These are phyloP conservation scores for Mechanitis messenoides DNA, from an alignment of 2,888 invertebrate genomes.

Conservation along the genomic window DNA sequence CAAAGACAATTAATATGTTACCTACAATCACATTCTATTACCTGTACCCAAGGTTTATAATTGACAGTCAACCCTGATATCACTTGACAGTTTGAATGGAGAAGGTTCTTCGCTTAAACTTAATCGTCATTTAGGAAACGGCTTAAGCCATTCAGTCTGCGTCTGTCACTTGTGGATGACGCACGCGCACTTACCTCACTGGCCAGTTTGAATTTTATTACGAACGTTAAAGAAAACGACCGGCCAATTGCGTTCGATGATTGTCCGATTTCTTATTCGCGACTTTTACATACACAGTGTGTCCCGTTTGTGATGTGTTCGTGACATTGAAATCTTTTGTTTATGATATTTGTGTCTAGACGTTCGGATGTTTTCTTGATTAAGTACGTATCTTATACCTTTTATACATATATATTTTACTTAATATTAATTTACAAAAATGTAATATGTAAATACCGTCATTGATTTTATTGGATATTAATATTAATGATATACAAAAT, in stretches of 20 bases:
- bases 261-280: conserved; percentile 61
- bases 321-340: conserved; percentile 34
- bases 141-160: conserved; percentile 53
- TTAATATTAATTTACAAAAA: no score
- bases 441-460: conserved; percentile 9
- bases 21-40: conserved; percentile 19
- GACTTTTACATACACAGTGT: conserved; percentile 57
- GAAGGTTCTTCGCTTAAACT: conserved; percentile 56
- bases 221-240: conserved; percentile 51
- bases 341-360: conserved; percentile 34
- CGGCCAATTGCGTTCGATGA: conserved; percentile 63
- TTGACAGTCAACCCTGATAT: conserved; percentile 30
- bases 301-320: conserved; percentile 67
- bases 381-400: conserved; percentile 25
- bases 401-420: conserved; percentile 1
- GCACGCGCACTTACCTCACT: conserved; percentile 49
- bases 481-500: conserved; percentile 1
- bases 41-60: conserved; percentile 29
- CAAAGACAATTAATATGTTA: conserved; percentile 29
- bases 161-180: conserved; percentile 55
- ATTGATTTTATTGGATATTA: conserved; percentile 5
- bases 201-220: conserved; percentile 53
- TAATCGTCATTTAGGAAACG: conserved; percentile 62
- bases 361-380: conserved; percentile 62
- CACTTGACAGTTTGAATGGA: conserved; percentile 63